phyloP scores from a whole-genome alignment of 1,140 invertebrate species.

The Aporrectodea caliginosa region DNA sequence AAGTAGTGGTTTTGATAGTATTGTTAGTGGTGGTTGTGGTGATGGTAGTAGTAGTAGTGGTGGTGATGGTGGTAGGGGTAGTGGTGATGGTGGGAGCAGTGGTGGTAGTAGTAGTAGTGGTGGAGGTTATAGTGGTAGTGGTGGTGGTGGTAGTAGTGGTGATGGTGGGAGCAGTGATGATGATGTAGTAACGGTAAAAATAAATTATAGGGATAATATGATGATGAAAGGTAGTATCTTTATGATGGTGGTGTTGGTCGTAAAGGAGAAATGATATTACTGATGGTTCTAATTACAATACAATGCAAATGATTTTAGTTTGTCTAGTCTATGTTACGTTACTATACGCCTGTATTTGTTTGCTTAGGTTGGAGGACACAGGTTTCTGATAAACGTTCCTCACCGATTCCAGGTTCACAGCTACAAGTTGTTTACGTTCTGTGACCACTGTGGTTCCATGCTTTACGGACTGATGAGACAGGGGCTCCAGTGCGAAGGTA shows the following conservation, averaged over 20 bases:
- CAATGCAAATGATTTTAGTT: no score
- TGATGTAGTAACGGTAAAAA: neutral
- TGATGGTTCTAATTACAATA: no score
- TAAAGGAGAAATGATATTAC: no score
- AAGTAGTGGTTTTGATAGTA: neutral
- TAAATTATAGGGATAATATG: no score
- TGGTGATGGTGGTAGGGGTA: neutral
- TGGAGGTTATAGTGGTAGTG: constrained; percentile 11
- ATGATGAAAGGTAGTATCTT: no score
- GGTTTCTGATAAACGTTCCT: constrained; percentile 97
- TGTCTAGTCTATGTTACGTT: no score
- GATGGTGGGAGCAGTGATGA: constrained; percentile 4
- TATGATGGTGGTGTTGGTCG: no score
- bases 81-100: neutral
- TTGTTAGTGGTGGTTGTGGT: neutral
- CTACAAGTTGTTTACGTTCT: constrained; percentile 92
- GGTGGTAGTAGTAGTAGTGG: neutral
- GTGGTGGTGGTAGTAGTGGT: constrained; percentile 2
- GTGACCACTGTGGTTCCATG: constrained; percentile 82
- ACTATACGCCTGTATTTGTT: no score
- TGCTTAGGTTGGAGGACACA: constrained; percentile 55
- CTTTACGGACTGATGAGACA: constrained; percentile 87
- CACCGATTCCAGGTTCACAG: constrained; percentile 83
- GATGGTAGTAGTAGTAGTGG: neutral
- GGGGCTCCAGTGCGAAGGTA: constrained; percentile 89